Evolutionary conservation across 2,797 vertebrate species (phyloP).

Genomic region (Delichon dasypus): DNA sequence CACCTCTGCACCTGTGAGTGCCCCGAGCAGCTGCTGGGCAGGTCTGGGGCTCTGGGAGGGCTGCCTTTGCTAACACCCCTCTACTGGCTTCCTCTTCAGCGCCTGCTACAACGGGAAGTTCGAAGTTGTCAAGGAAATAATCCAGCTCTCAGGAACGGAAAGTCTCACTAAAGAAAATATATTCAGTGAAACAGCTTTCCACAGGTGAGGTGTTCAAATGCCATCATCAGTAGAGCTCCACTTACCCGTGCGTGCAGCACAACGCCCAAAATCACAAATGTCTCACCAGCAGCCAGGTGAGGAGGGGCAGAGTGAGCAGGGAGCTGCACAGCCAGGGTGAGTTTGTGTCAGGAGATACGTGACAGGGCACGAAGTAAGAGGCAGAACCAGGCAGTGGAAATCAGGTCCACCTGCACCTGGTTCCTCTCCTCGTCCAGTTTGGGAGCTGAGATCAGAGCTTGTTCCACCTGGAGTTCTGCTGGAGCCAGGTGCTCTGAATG

Average conservation of each 20-base stretch:
- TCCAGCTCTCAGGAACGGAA: slow-evolving; percentile 88
- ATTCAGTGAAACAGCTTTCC: slow-evolving; percentile 95
- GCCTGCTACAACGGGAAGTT: slow-evolving; percentile 92
- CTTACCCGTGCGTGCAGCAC: neutral
- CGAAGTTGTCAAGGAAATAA: slow-evolving; percentile 86
- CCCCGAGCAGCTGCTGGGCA: rapidly evolving
- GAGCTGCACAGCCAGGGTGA: neutral
- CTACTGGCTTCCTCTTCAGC: slow-evolving; percentile 67
- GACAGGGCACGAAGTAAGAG: neutral
- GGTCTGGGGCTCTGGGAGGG: neutral
- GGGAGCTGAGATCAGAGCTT: neutral
- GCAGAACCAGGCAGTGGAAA: neutral
- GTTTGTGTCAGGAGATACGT: neutral
- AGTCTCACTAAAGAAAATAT: slow-evolving; percentile 96
- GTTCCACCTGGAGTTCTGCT: neutral
- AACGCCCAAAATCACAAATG: rapidly evolving
- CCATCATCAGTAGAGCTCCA: neutral
- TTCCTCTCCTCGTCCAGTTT: neutral
- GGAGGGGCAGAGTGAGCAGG: neutral
- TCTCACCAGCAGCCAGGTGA: neutral
- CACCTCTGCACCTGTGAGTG: slow-evolving; percentile 90
- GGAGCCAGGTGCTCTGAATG: neutral
- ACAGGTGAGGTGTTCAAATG: slow-evolving; percentile 81
- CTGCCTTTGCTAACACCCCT: neutral
- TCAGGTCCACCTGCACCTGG: neutral